phyloP scores from a whole-genome alignment of 2,113 vertebrate genomes.

The Dromaius novaehollandiae region DNA sequence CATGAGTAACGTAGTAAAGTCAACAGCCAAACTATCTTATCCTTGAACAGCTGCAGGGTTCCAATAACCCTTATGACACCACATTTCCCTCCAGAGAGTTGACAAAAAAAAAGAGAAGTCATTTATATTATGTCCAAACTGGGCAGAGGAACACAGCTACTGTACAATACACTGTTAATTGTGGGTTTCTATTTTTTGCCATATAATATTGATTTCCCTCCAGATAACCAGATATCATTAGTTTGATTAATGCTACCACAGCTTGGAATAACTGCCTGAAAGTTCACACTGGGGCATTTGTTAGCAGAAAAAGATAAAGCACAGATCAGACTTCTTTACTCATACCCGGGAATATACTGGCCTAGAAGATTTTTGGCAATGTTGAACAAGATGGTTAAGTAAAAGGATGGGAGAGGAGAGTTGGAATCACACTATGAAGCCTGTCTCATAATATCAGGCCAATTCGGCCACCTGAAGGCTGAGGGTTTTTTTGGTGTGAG shows the following conservation, averaged over 20 bases:
- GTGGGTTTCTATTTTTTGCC: neutral
- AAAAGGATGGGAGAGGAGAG: neutral
- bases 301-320: conserved; percentile 17
- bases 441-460: neutral
- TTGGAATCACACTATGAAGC: neutral
- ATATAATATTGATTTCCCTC: conserved; percentile 49
- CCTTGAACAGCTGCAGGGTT: conserved; percentile 30
- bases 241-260: conserved; percentile 53
- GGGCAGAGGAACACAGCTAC: neutral
- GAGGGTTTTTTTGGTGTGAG: conserved; percentile 4
- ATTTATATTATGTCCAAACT: conserved; percentile 13
- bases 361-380: neutral
- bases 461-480: neutral
- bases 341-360: neutral
- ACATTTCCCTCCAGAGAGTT: neutral
- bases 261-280: conserved; percentile 23
- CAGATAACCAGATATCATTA: conserved; percentile 54
- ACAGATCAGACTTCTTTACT: neutral
- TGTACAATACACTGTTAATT: conserved; percentile 2
- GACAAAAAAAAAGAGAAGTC: neutral
- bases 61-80: conserved; percentile 5
- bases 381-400: neutral
- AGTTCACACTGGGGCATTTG: conserved; percentile 34
- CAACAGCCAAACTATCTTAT: conserved; percentile 1
- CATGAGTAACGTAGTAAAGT: neutral